phyloP scores from a whole-genome alignment of 2,888 invertebrate species.

The Coremacera marginata region DNA sequence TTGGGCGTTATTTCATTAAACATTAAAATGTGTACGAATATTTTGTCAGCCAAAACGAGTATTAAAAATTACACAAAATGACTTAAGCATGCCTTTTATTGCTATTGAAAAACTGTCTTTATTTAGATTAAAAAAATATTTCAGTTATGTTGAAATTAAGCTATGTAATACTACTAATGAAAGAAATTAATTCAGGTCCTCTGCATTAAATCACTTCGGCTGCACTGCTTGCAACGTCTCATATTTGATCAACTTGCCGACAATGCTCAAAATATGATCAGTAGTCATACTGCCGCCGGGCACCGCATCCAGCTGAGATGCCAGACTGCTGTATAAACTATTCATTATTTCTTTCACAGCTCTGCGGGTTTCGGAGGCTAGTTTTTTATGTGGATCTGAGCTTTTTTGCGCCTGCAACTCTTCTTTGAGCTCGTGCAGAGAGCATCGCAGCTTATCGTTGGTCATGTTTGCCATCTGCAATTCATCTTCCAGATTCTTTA shows the following conservation, averaged over 20 bases:
- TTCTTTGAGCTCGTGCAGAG: slow-evolving; percentile 12
- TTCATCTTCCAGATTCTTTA: not conserved
- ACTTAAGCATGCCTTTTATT: not conserved
- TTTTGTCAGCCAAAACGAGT: not conserved
- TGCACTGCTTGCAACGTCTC: slow-evolving; percentile 55
- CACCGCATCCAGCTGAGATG: slow-evolving; percentile 47
- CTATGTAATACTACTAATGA: too few relatives aligned
- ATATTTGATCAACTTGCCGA: slow-evolving; percentile 54
- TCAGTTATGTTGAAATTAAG: too few relatives aligned
- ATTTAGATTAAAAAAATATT: too few relatives aligned
- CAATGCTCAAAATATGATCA: slow-evolving; percentile 50
- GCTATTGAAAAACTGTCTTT: too few relatives aligned
- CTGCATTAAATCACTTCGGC: slow-evolving; percentile 28
- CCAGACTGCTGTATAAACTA: slow-evolving; percentile 55
- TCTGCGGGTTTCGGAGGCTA: not conserved
- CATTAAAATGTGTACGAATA: too few relatives aligned
- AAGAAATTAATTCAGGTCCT: too few relatives aligned
- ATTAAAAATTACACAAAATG: not conserved
- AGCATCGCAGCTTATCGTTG: slow-evolving; percentile 18
- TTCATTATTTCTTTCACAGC: slow-evolving; percentile 59
- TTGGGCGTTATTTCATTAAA: too few relatives aligned
- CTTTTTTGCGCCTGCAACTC: not conserved
- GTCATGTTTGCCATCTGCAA: slow-evolving; percentile 32
- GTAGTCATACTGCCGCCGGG: not conserved
- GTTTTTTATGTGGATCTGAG: not conserved